phyloP scores from a whole-genome alignment of 2,113 vertebrate species.

The Lamprotornis superbus region DNA sequence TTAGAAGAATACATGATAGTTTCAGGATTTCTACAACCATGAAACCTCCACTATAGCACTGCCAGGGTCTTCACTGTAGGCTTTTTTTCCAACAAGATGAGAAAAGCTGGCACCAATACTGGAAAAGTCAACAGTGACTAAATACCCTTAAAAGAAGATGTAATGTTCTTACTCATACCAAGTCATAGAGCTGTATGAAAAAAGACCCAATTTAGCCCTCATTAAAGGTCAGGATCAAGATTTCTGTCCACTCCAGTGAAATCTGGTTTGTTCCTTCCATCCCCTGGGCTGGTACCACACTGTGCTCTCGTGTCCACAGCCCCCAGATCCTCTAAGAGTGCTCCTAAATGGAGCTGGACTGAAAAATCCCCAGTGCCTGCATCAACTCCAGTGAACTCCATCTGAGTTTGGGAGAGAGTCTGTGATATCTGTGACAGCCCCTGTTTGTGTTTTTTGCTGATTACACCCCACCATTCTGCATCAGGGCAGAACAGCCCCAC shows the following conservation, averaged over 20 bases:
- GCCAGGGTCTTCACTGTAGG: conserved; percentile 20
- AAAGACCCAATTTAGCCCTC: not conserved
- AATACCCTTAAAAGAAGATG: conserved; percentile 42
- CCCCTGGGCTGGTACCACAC: not conserved
- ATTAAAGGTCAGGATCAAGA: not conserved
- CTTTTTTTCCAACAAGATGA: conserved; percentile 19
- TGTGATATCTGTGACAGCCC: not conserved
- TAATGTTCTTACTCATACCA: conserved; percentile 51
- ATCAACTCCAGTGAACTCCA: not conserved
- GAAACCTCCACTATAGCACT: not conserved
- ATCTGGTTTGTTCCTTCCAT: not conserved
- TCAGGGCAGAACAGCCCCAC: accelerated
- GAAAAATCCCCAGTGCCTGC: not conserved
- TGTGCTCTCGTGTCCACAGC: accelerated
- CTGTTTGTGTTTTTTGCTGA: not conserved
- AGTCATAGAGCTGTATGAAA: not conserved
- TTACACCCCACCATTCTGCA: accelerated
- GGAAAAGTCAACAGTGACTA: conserved; percentile 61
- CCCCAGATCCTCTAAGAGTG: accelerated
- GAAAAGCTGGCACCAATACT: conserved; percentile 16
- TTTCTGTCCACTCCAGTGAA: not conserved
- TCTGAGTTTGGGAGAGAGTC: not conserved
- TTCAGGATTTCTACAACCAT: not conserved
- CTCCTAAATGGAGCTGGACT: no score
- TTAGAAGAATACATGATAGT: not conserved